Conservation (phyloP, 2,113 vertebrate genomes). For the Coturnix japonica region DNA sequence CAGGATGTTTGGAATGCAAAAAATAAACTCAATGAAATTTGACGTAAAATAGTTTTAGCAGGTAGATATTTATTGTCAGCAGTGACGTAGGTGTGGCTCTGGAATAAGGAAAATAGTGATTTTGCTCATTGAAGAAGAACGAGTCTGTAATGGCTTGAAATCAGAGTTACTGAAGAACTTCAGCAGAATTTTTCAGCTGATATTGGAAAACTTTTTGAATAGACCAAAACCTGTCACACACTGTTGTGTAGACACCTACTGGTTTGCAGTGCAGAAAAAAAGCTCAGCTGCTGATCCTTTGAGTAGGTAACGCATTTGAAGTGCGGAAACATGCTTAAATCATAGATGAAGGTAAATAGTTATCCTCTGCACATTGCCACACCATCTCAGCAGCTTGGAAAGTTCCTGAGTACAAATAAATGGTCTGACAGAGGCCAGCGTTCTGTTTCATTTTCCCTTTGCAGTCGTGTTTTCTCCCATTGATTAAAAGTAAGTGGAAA, state of each 20-base stretch:
- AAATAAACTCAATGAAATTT: slow-evolving; percentile 12
- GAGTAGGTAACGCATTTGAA: not conserved
- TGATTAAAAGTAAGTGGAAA: not conserved
- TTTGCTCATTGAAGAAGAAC: not conserved
- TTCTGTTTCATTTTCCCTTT: not conserved
- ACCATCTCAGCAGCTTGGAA: not conserved
- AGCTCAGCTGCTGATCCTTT: not conserved
- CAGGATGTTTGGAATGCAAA: not conserved
- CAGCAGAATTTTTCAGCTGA: not conserved
- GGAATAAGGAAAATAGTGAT: not conserved
- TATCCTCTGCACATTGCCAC: fast-evolving
- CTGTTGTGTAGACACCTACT: not conserved
- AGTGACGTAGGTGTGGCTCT: not conserved
- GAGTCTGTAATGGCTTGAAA: not conserved
- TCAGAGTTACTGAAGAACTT: not conserved
- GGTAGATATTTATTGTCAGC: not conserved
- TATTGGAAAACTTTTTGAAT: not conserved
- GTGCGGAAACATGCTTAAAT: not conserved
- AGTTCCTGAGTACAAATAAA: not conserved
- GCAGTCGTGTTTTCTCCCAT: not conserved
- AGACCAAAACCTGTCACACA: fast-evolving
- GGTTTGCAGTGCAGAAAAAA: not conserved
- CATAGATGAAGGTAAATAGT: not conserved
- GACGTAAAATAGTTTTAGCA: slow-evolving; percentile 7
- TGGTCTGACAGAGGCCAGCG: not conserved